Evolutionary conservation across 2,113 vertebrate species (phyloP).

Genomic region (Notarius quadriscutis): DNA sequence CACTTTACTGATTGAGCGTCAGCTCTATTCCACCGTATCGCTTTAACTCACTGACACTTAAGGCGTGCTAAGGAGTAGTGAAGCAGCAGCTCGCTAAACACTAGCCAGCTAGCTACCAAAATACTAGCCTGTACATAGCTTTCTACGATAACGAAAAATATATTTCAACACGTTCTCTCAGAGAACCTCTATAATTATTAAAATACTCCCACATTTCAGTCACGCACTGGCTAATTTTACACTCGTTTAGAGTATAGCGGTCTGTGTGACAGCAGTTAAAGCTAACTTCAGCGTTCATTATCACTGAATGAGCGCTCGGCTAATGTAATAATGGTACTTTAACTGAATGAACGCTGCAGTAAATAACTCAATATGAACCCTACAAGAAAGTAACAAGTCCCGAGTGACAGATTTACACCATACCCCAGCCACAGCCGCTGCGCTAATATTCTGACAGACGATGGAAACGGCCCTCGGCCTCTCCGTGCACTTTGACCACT

Average conservation of each 20-base stretch:
- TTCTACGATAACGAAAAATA: not conserved
- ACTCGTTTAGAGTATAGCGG: not conserved
- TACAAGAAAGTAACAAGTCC: not conserved
- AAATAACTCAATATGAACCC: not conserved
- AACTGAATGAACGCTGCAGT: not conserved
- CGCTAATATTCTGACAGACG: constrained; percentile 12
- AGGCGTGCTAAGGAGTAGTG: not conserved
- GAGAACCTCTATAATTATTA: too few species aligned
- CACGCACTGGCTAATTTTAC: not conserved
- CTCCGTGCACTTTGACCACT: constrained; percentile 30
- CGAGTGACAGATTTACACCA: not conserved
- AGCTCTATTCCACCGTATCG: not conserved
- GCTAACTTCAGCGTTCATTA: not conserved
- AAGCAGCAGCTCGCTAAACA: constrained; percentile 9
- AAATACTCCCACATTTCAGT: too few species aligned
- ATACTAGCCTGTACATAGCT: not conserved
- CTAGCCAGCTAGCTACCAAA: constrained; percentile 30
- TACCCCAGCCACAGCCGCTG: constrained; percentile 46
- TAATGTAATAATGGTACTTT: not conserved
- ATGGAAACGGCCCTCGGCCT: constrained; percentile 33
- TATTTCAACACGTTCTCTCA: not conserved
- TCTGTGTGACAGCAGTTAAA: not conserved
- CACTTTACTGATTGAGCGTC: too few species aligned
- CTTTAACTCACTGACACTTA: not conserved
- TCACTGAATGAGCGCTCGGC: not conserved